Percentiles rank a stretch among this genome's conserved stretches.
Conservation (phyloP, 2,113 vertebrate genomes). For the human (Homo sapiens) region DNA sequence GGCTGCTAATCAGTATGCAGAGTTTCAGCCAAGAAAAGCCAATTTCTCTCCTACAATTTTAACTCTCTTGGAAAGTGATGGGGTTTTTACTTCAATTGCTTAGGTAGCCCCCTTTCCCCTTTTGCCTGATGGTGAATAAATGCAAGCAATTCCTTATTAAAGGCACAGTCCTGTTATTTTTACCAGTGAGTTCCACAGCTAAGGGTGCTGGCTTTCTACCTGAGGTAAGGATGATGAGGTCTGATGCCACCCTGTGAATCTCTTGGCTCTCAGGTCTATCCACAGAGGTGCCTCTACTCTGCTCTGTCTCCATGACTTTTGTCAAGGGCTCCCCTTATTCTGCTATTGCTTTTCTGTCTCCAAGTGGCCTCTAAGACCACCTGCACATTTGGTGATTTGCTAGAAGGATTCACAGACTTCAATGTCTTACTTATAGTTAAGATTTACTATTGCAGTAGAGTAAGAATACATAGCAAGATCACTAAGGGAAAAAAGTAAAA, state of each 20-base stretch:
- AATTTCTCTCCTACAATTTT: constrained; percentile 62
- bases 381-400: not conserved
- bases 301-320: not conserved
- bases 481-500: not conserved
- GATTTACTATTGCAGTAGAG: not conserved
- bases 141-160: not conserved
- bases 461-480: not conserved
- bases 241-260: not conserved
- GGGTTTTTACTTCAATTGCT: constrained; percentile 42
- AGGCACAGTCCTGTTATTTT: not conserved
- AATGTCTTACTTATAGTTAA: not conserved
- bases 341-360: not conserved
- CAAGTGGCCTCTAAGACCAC: not conserved
- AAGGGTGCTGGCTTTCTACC: not conserved
- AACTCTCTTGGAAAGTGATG: constrained; percentile 53
- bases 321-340: not conserved
- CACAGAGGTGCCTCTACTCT: not conserved
- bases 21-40: constrained; percentile 65
- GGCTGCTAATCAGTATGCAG: constrained; percentile 59
- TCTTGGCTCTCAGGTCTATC: not conserved
- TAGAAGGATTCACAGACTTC: not conserved
- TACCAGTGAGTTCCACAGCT: not conserved
- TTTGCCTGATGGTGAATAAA: not conserved
- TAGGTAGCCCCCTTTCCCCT: not conserved
- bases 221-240: not conserved